Conservation (phyloP, 2,797 vertebrate genomes). For the Erethizon dorsatum region DNA sequence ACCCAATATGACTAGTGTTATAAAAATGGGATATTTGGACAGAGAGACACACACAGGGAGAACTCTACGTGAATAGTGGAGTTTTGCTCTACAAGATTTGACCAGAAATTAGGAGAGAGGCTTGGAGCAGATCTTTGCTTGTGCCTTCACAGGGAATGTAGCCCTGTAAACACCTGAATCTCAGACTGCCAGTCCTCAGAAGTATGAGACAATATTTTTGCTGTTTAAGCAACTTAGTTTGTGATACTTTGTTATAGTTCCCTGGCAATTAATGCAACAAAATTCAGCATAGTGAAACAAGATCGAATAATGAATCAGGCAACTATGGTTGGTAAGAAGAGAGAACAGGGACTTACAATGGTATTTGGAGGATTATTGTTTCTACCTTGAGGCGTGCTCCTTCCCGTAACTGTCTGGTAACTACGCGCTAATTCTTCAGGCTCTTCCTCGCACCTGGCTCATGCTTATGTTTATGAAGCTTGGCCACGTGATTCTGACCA, state of each 20-base stretch:
- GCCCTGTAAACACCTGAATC: accelerated
- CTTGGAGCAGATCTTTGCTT: not conserved
- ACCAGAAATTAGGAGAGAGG: not conserved
- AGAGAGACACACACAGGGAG: not conserved
- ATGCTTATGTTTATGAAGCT: no score
- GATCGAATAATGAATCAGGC: not conserved
- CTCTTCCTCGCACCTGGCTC: not conserved
- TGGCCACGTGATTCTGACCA: not conserved
- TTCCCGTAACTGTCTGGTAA: not conserved
- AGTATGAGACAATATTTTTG: not conserved
- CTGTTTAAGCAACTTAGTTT: not conserved
- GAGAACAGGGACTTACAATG: not conserved
- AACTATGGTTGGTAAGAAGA: not conserved
- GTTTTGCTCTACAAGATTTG: not conserved
- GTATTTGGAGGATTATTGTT: not conserved
- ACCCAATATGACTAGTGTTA: not conserved
- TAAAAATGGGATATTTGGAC: not conserved
- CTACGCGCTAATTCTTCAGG: not conserved
- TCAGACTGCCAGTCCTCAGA: not conserved
- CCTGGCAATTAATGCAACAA: not conserved
- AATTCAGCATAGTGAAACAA: not conserved
- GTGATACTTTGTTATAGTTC: not conserved
- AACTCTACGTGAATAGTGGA: not conserved
- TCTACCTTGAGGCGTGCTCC: not conserved
- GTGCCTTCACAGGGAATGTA: not conserved